Base-by-base conservation (phyloP, 2,888 invertebrate species). In the Spilarctia lutea region DNA sequence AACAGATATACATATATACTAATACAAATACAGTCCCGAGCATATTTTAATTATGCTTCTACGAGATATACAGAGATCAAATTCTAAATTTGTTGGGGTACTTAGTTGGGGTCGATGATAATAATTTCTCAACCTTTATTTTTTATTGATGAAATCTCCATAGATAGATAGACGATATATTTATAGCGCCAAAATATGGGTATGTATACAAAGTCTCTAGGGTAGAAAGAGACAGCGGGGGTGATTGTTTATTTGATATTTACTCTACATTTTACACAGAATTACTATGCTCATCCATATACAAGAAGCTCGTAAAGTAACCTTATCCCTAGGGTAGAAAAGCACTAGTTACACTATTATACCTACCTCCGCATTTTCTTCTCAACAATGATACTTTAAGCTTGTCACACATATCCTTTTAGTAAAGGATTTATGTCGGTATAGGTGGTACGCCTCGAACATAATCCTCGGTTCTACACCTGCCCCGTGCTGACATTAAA, bases 381-480 rank as follows among this genome's bases (percentile, higher is more conserved):
- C n/a, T 69, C 27, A 24, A 35, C 67, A 67, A 67, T 67, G n/a
- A 35, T 24, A 56, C 35, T 16, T 68, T 48, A 69, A 69, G 52
- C 60, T 33, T 69, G 33, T 1, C 39, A 45, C 71, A 65, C 45
- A 33, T 48, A 77, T 67, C 35, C 60, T 13, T 60, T 42, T 30
- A 45, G 30, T 33, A 71, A 52, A n/a, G 42, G 63, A 48, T 75
- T 60, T 33, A 65, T 71, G 68, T 42, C 42, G 27, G 42, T 27
- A 71, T 56, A 56, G 35, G 27, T 65, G 65, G 65, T 65, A 74
- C 73, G 72, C 73, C 68, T n/a, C 63, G 16, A 74, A 65, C 56
- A 30, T 75, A 74, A 81, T 81, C 75, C 70, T n/a, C 3, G 56
- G 2, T 27, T 70, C 73, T 30, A 75, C 65, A 71, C 71, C 48